Evolutionary conservation across 2,888 invertebrate genomes (phyloP), one percentile per base, ranked within the genome.

Genomic region (Leucophenga maculata): DNA sequence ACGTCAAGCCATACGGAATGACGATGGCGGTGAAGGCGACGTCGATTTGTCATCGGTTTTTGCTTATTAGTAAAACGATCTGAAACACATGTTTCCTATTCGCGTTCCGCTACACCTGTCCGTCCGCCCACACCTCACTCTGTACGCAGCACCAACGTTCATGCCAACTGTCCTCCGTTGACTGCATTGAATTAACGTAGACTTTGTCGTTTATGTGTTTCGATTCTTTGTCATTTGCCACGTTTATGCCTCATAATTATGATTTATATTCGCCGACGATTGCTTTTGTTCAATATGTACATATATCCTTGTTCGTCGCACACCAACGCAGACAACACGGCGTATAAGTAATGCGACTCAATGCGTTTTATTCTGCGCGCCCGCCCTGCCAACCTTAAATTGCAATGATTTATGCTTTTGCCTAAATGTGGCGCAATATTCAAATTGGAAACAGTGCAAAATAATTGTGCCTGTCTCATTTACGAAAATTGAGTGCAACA

Each of bases 61-160:
- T 77, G 80, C 77, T 79, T 80, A 81, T 83, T 84, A 77, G 82
- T 79, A 77, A 80, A 80, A 77, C 78, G 82, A 82, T 76, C 72
- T 71, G 72, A 77, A 81, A 79, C 85, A 83, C 78, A 85, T 83
- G 82, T 78, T 75, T 46, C 13, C 46, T 65, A 65, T 50, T 13
- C 46, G 62, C 39, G 8, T 39, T 39, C 8, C 39, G 39, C 39
- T 39, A 39, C 39, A 39, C 39, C 39, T 39, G 39, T 11, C 8
- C 69, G 32, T 55, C 50, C 67, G 48, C 48, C 52, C 67, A 59
- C 57, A 31, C 31, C 55, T 57, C 13, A 22, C 31, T n/a, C 39
- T 9, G 11, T 39, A 39, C 39, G 8, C 39, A 39, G 3, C 39
- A 6, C 39, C 11, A 39, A 39, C 39, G 11, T 39, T 11, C 8